Base-by-base conservation (phyloP, 2,888 invertebrate genomes). In the Siphlonurus alternatus region DNA sequence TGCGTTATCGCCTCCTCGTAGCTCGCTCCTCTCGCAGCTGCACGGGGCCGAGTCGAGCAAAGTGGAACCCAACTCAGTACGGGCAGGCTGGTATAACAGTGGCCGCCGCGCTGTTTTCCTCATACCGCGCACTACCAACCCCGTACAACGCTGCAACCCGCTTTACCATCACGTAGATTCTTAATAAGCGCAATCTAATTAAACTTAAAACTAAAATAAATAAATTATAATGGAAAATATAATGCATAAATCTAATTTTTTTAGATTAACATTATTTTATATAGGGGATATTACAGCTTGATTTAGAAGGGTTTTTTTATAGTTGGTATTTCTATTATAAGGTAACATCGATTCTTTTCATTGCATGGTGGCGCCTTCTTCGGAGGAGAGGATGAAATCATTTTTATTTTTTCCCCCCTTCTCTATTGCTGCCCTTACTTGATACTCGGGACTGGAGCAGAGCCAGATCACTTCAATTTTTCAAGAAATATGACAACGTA, bases 1-100 rank as follows among this genome's bases (percentile, higher is more conserved):
- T 38, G 38, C 38, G 56, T 56, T 56, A 56, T 56, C 56, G 56
- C 56, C 56, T n/a, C n/a, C n/a, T n/a, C n/a, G n/a, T n/a, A n/a
- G n/a, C n/a, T n/a, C 38, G 38, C 38, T 38, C 38, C 15, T 5
- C 38, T 56, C 22, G 56, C 56, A 56, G 56, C 56, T 56, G 56
- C 56, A 56, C 22, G 56, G 7, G 22, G 56, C 56, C 56, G n/a
- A 10, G n/a, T n/a, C 20, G 5, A n/a, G 7, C 7, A 7, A 10
- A 22, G 56, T 56, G 56, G 56, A 56, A 5, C 5, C 56, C 56
- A 38, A 10, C 38, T 38, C 38, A 10, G 38, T 38, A 38, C n/a
- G 38, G 38, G 38, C 38, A 38, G 15, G 15, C 5, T 38, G 15
- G 38, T 5, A 38, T 38, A 38, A 38, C 5, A 15, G 5, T 38